A percentile compares a stretch with the other conserved stretches of the same genome.
Evolutionary conservation across 92 coral and sea anemone species (phyloP).

Genomic region (Zoanthus gigantus): DNA sequence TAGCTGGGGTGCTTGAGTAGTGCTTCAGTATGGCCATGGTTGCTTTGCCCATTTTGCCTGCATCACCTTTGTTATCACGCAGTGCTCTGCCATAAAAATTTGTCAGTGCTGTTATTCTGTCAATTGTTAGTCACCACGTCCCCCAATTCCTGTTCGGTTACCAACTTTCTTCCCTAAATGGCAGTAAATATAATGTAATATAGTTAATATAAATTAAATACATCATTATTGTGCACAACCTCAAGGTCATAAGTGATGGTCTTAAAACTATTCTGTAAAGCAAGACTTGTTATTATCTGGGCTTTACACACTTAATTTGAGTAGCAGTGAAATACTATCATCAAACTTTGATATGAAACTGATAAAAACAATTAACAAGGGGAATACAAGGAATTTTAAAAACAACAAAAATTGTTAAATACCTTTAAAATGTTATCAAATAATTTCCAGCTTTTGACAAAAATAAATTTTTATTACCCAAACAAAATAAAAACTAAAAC

Average conservation of each 20-base stretch:
- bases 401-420: background rate
- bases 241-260: background rate
- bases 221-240: background rate
- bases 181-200: background rate
- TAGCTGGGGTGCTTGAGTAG: constrained; percentile 61
- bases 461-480: background rate
- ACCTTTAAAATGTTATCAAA: background rate
- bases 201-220: no score
- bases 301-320: background rate
- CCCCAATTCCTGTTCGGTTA: constrained; percentile 24
- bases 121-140: background rate
- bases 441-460: background rate
- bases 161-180: constrained; percentile 12
- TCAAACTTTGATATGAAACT: background rate
- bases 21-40: constrained; percentile 70
- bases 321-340: background rate
- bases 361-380: background rate
- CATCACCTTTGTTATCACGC: constrained; percentile 41
- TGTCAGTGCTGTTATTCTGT: constrained; percentile 33
- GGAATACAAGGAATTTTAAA: background rate
- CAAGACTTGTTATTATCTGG: no score
- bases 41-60: constrained; percentile 63
- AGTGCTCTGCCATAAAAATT: constrained; percentile 40
- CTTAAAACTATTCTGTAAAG: no score
- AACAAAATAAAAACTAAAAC: background rate